Evolutionary conservation across 1,140 invertebrate genomes (phyloP).

Genomic region (Mya arenaria): DNA sequence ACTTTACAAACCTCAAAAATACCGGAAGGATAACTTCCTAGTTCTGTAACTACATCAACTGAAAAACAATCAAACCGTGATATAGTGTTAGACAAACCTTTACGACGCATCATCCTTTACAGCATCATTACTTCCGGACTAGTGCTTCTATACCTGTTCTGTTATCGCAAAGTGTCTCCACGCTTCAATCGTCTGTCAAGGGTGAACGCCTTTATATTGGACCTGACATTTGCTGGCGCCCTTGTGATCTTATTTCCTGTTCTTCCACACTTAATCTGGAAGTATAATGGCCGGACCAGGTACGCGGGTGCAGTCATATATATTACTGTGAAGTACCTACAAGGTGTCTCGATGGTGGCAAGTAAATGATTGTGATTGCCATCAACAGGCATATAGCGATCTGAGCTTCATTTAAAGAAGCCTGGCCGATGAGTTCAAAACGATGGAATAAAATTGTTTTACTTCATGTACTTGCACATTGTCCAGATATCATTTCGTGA

Average conservation of each 20-base stretch:
- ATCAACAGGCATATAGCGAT: slow-evolving; percentile 81
- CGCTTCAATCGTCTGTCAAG: slow-evolving; percentile 64
- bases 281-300: slow-evolving; percentile 78
- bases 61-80: too few relatives aligned
- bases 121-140: slow-evolving; percentile 67
- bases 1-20: too few relatives aligned
- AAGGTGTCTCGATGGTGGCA: slow-evolving; percentile 79
- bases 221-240: slow-evolving; percentile 79
- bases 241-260: slow-evolving; percentile 78
- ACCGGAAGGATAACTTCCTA: too few relatives aligned
- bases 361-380: slow-evolving; percentile 81
- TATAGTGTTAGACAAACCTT: slow-evolving; percentile 60
- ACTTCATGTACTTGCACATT: too few relatives aligned
- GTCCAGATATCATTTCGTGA: too few relatives aligned
- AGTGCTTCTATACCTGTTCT: slow-evolving; percentile 73
- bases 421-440: slow-evolving; percentile 72
- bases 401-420: slow-evolving; percentile 76
- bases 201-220: slow-evolving; percentile 78
- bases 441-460: too few relatives aligned
- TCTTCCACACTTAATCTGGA: slow-evolving; percentile 79
- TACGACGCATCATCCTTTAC: slow-evolving; percentile 62
- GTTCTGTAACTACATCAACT: too few relatives aligned
- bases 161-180: slow-evolving; percentile 67
- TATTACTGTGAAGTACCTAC: slow-evolving; percentile 79
- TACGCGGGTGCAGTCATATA: slow-evolving; percentile 78